Evolutionary conservation across 2,888 invertebrate genomes (phyloP).

Genomic region (Antheraea assamensis): DNA sequence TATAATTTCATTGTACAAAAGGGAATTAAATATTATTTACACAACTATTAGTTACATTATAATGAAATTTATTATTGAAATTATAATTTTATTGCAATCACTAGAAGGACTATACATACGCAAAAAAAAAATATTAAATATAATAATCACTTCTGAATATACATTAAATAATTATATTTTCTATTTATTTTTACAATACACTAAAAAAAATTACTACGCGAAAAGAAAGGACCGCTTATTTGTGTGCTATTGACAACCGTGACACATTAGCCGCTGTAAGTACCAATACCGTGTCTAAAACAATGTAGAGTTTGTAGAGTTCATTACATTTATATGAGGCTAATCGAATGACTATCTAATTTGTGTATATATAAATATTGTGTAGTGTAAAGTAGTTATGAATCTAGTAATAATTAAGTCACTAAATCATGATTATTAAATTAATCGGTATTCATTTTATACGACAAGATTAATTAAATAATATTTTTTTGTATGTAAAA

Average conservation of each 20-base stretch:
- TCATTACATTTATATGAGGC: conserved; percentile 27
- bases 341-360: conserved; percentile 38
- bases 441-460: too few species aligned
- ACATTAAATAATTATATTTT: neutral
- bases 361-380: conserved; percentile 34
- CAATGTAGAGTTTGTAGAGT: conserved; percentile 7
- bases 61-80: too few species aligned
- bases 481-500: neutral
- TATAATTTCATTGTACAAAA: too few species aligned
- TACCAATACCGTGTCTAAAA: neutral
- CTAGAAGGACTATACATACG: neutral
- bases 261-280: neutral
- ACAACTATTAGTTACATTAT: too few species aligned
- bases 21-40: too few species aligned
- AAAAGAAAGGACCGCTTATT: neutral
- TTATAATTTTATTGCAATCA: neutral
- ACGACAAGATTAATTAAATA: too few species aligned
- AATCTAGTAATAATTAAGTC: neutral
- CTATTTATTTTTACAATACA: neutral
- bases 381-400: conserved; percentile 18
- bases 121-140: neutral
- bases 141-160: neutral
- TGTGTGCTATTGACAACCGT: neutral
- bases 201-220: neutral
- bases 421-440: neutral